Base-by-base conservation (phyloP, 2,113 vertebrate species). In the Pterocles burchelli region DNA sequence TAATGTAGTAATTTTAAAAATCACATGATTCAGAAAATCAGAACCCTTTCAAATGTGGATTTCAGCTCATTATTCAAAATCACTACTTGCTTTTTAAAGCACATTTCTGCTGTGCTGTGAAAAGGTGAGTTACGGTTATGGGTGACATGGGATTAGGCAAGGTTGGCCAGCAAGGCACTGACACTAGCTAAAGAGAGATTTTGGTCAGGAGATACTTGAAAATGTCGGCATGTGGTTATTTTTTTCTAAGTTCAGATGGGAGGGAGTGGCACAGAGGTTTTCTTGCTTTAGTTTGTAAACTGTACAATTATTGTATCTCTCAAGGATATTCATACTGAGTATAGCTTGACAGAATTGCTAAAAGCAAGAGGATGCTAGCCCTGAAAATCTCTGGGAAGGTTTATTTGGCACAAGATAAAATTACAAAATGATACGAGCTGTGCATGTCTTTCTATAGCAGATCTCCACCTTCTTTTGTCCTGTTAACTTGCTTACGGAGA, bases 391-490 rank as follows among this genome's bases (percentile, higher is more conserved):
- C 20, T 34, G 59, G 7, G 15, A 18, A 57, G 31, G 5, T 65
- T 88, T 41, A 29, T 68, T 38, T 84, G 16, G 13, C 24, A 36
- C 20, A 34, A 65, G 55, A 45, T 48, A 31, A 63, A 85, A 88
- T 10, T 68, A 25, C 33, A 33, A 72, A 70, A 33, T 66, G 0
- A 13, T 59, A 12, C 1, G 14, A 80, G 20, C 34, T 1, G 1
- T 41, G 5, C 2, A 22, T 78, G 46, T 7, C 6, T 92, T 86
- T 43, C 17, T 21, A 13, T 48, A 49, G 41, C 41, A 77, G 68
- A n/a, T 79, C 46, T 52, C 9, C 4, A 46, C 7, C 4, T 58
- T 51, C 28, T 73, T 58, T 41, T 59, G 38, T 85, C 29, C 20
- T 36, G 29, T 68, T 77, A 28, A 28, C 15, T 33, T 78, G 26